Conservation (phyloP, 2,888 invertebrate species). For the Melinopterus prodromus region DNA sequence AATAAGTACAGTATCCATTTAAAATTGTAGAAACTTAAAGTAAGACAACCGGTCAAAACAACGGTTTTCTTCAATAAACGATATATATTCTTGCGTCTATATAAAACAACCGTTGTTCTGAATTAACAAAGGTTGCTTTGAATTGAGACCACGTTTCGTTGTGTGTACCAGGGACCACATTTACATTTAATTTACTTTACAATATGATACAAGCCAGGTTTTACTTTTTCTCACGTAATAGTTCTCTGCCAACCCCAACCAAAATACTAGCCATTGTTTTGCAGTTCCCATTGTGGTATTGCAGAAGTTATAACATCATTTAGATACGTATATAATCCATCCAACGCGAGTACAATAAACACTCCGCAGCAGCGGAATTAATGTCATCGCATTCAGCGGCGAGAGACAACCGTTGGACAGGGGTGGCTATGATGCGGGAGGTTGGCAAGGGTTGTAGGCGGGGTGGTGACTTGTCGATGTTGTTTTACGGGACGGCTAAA, state of each 20-base stretch:
- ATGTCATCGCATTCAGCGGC: not conserved
- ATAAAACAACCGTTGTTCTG: too few species aligned
- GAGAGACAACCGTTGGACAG: not conserved
- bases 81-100: too few species aligned
- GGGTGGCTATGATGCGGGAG: not conserved
- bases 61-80: too few species aligned
- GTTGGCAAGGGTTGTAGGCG: not conserved
- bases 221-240: not conserved
- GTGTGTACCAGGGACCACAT: too few species aligned
- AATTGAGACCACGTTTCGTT: too few species aligned
- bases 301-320: not conserved
- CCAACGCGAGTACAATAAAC: not conserved
- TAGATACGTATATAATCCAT: not conserved
- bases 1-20: too few species aligned
- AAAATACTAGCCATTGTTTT: not conserved
- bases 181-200: too few species aligned
- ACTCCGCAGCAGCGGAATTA: not conserved
- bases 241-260: not conserved
- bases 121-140: too few species aligned
- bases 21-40: too few species aligned
- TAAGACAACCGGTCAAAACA: too few species aligned
- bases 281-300: not conserved
- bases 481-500: constrained; percentile 15
- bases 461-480: not conserved
- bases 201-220: not conserved